phyloP scores from a whole-genome alignment of 1,140 invertebrate species.

The Melipona quadrifasciata region DNA sequence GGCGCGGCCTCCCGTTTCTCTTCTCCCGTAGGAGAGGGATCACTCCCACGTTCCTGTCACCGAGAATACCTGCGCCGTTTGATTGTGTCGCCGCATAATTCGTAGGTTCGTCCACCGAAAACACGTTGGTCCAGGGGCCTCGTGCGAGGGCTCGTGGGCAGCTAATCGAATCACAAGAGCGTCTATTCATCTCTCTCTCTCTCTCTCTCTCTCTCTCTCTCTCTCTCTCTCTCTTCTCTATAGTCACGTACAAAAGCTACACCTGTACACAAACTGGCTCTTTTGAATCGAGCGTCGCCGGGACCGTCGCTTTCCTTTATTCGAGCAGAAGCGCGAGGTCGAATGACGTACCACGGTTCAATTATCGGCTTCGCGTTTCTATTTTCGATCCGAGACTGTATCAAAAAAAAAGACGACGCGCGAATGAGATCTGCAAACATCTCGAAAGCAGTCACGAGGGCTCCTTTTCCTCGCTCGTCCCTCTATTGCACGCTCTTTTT shows the following conservation, averaged over 20 bases:
- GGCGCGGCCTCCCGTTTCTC: slow-evolving; percentile 50
- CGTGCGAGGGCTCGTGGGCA: background rate
- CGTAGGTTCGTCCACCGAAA: slow-evolving; percentile 40
- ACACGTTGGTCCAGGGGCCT: background rate
- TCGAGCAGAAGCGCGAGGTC: background rate
- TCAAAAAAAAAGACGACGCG: slow-evolving; percentile 1
- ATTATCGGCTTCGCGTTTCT: slow-evolving; percentile 6
- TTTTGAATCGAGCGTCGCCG: background rate
- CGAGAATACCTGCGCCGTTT: slow-evolving; percentile 22
- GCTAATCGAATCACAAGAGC: slow-evolving; percentile 17
- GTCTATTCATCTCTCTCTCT: background rate
- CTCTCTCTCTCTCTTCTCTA: background rate
- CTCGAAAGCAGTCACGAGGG: background rate
- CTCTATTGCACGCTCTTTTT: background rate
- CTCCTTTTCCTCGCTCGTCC: background rate
- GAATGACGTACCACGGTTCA: background rate
- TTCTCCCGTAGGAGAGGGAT: slow-evolving; percentile 32
- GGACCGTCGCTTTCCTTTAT: background rate
- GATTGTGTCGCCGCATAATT: slow-evolving; percentile 46
- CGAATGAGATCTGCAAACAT: slow-evolving; percentile 1
- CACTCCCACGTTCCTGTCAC: slow-evolving; percentile 56
- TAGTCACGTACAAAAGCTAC: background rate
- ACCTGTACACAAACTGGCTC: background rate
- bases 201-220: no score
- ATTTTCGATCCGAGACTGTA: background rate